A percentile compares a stretch with the other conserved stretches of the same genome.
Evolutionary conservation across 2,888 invertebrate species (phyloP).

Genomic region (Polydesmus complanatus): DNA sequence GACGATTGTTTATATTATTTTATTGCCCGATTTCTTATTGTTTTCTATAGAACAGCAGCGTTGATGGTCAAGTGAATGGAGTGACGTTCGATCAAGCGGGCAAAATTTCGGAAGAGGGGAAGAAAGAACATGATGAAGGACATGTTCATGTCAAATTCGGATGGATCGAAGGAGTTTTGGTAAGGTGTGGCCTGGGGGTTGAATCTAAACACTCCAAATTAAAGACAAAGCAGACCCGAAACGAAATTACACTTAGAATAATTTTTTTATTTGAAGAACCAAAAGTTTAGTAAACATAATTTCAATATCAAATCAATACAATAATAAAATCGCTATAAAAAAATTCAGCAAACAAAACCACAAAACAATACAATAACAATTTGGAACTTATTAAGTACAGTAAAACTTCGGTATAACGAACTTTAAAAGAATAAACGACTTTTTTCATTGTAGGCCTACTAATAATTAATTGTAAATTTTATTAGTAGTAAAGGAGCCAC

Average conservation of each 20-base stretch:
- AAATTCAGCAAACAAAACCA: no score
- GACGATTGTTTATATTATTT: no score
- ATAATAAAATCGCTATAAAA: no score
- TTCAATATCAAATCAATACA: no score
- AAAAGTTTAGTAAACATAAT: no score
- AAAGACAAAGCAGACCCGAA: neutral
- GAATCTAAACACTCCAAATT: neutral
- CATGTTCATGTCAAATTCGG: constrained; percentile 53
- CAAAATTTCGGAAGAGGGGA: neutral
- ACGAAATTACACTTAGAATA: neutral
- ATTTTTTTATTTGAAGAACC: neutral
- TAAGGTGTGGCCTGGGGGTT: constrained; percentile 46
- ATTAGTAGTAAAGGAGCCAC: no score
- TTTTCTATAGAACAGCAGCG: neutral
- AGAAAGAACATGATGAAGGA: neutral
- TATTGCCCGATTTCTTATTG: neutral
- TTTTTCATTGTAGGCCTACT: no score
- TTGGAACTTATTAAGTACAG: no score
- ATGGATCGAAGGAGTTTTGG: constrained; percentile 85
- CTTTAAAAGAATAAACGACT: no score
- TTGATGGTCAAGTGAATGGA: neutral
- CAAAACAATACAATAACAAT: no score
- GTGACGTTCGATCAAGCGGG: neutral
- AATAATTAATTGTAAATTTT: no score
- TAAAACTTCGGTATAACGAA: no score